These are phyloP conservation scores for Rhorus exstirpatorius DNA, from an alignment of 2,888 invertebrate species.

Conservation along the genomic window DNA sequence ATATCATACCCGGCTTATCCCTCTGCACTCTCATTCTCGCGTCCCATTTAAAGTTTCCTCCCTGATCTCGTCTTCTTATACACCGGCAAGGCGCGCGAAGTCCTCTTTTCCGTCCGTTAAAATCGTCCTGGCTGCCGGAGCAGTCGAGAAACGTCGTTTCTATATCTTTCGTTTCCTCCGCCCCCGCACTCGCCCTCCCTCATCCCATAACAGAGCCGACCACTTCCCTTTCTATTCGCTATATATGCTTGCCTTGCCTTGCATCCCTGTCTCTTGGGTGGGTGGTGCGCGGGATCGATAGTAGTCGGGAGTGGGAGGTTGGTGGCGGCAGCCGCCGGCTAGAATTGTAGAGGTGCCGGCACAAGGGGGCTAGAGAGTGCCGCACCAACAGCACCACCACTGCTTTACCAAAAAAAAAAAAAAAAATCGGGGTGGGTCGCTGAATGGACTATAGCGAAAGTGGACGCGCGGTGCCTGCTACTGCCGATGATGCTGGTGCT, in stretches of 20 bases:
- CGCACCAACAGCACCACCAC: conserved; percentile 70
- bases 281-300: conserved; percentile 65
- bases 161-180: conserved; percentile 46
- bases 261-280: conserved; percentile 61
- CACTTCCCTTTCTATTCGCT: conserved; percentile 19
- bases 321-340: conserved; percentile 61
- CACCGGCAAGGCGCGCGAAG: background rate
- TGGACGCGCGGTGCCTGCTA: conserved; percentile 60
- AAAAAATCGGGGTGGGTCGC: conserved; percentile 69
- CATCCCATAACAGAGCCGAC: conserved; percentile 42
- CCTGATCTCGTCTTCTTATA: conserved; percentile 12
- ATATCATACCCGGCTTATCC: background rate
- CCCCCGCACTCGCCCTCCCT: conserved; percentile 18
- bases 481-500: conserved; percentile 20
- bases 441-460: conserved; percentile 57
- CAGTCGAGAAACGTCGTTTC: conserved; percentile 62
- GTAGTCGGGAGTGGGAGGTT: conserved; percentile 59
- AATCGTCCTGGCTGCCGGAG: conserved; percentile 68
- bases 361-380: conserved; percentile 61
- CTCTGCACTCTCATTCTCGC: background rate
- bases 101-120: conserved; percentile 45
- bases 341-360: conserved; percentile 62
- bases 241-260: conserved; percentile 37
- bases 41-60: conserved; percentile 40
- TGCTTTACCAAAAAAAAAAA: conserved; percentile 57